Conservation (phyloP, 1,140 invertebrate genomes). For the Drosophila paulistorum region DNA sequence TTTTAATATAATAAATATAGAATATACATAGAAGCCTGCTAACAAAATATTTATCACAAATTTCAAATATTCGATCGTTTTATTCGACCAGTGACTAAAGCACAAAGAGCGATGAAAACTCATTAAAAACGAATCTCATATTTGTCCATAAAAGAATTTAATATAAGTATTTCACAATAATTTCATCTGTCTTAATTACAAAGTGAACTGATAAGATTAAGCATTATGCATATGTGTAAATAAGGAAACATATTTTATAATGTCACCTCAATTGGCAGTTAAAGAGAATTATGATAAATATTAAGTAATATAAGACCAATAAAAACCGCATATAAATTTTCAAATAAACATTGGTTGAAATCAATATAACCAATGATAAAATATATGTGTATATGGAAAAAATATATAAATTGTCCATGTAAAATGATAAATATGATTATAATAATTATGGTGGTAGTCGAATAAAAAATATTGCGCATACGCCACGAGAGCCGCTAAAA, state of each 20-base stretch:
- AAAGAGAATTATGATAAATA: conserved; percentile 44
- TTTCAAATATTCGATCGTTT: too few species aligned
- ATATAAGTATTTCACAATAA: conserved; percentile 7
- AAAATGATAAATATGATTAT: conserved; percentile 41
- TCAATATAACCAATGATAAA: background rate
- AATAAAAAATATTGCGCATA: conserved; percentile 63
- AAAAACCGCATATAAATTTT: conserved; percentile 51
- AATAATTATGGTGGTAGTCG: conserved; percentile 41
- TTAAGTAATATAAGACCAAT: conserved; percentile 45
- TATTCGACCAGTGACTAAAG: too few species aligned
- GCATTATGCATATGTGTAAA: conserved; percentile 17
- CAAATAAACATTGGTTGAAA: conserved; percentile 35
- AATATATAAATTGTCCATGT: conserved; percentile 13
- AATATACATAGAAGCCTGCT: too few species aligned
- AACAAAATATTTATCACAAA: too few species aligned
- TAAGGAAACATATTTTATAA: conserved; percentile 16
- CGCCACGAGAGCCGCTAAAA: conserved; percentile 56
- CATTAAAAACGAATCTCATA: background rate
- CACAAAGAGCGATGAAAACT: too few species aligned
- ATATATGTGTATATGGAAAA: background rate
- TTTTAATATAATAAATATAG: too few species aligned
- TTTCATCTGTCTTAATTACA: conserved; percentile 18
- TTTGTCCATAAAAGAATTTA: background rate
- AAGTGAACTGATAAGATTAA: conserved; percentile 32
- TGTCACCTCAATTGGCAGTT: conserved; percentile 21